A percentile compares a stretch with the other conserved stretches of the same genome.
These are phyloP conservation scores for Mythimna vitellina DNA, from an alignment of 2,888 invertebrate species.

Conservation along the genomic window DNA sequence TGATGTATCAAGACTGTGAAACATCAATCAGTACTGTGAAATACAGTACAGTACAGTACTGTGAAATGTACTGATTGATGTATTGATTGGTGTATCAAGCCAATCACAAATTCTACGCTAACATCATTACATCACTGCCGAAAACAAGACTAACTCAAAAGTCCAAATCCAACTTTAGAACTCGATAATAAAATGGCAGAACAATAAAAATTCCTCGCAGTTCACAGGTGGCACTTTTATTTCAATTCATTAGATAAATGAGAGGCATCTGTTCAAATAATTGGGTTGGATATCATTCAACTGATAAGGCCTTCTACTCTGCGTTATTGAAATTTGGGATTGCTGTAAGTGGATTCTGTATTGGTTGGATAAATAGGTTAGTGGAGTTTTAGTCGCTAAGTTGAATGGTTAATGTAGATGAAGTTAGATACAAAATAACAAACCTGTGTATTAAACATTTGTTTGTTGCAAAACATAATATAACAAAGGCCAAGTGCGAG, in stretches of 20 bases:
- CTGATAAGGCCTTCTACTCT: constrained; percentile 29
- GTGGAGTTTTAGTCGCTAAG: background rate
- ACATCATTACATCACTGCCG: background rate
- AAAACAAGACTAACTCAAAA: constrained; percentile 14
- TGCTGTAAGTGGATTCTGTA: constrained; percentile 26
- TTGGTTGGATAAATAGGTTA: constrained; percentile 19
- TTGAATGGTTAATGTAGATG: background rate
- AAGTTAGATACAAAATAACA: background rate
- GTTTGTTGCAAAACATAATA: too few relatives aligned
- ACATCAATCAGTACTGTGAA: too few relatives aligned
- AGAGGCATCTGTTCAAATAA: constrained; percentile 68
- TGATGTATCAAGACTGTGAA: too few relatives aligned
- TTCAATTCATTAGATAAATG: constrained; percentile 72
- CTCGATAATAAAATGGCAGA: constrained; percentile 54
- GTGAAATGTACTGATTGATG: too few relatives aligned
- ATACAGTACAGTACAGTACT: too few relatives aligned
- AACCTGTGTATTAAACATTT: too few relatives aligned
- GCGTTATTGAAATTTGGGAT: constrained; percentile 53
- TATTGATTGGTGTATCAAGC: too few relatives aligned
- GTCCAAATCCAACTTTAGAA: constrained; percentile 34
- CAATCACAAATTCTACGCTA: background rate
- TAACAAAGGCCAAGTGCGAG: too few relatives aligned
- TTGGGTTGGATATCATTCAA: constrained; percentile 63
- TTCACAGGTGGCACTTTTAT: constrained; percentile 68
- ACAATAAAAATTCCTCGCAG: constrained; percentile 52